Base-by-base conservation (phyloP, 2,888 invertebrate species). In the Luffia ferchaultella region DNA sequence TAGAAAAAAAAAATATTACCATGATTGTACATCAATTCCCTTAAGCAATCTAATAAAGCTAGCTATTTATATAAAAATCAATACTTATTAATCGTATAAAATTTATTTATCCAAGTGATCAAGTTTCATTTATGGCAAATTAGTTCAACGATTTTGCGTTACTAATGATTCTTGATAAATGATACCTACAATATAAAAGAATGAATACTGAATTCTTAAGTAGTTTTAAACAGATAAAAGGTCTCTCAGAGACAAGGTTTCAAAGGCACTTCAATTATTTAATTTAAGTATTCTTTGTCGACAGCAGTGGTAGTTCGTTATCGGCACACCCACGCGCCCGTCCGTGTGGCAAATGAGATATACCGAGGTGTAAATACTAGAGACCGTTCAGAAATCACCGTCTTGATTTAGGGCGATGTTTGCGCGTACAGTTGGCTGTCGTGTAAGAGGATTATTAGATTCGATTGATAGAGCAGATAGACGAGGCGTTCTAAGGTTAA, bases 341-440 rank as follows among this genome's bases (percentile, higher is more conserved):
- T 44, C 44, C 48, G 52, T n/a, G n/a, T 53, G 50, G 52, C 57
- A 57, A 58, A 60, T 58, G 55, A 56, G 54, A 56, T 53, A 56
- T 53, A 53, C 50, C 52, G 52, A 55, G 52, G 50, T 49, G 54
- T 42, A 44, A 51, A 49, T 42, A 49, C 42, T 20, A 48, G 16
- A 46, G 30, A 30, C 3, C 12, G 30, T 30, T 7, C 30, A 30
- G 30, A 30, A 30, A 30, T 30, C 30, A 30, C 30, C 30, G 30
- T 30, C 30, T 30, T 30, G 30, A 30, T 30, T 30, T 30, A 30
- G 30, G 30, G 12, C 30, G 12, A 3, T 30, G 30, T 30, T 30
- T 30, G 30, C 30, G 30, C 30, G 12, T 12, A 30, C 30, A 30
- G 12, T 30, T 30, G 3, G 30, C 30, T 30, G 30, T 30, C 30